Evolutionary conservation across 2,113 vertebrate species (phyloP), one percentile per base, ranked within the genome.

Genomic region (Gambusia holbrooki): DNA sequence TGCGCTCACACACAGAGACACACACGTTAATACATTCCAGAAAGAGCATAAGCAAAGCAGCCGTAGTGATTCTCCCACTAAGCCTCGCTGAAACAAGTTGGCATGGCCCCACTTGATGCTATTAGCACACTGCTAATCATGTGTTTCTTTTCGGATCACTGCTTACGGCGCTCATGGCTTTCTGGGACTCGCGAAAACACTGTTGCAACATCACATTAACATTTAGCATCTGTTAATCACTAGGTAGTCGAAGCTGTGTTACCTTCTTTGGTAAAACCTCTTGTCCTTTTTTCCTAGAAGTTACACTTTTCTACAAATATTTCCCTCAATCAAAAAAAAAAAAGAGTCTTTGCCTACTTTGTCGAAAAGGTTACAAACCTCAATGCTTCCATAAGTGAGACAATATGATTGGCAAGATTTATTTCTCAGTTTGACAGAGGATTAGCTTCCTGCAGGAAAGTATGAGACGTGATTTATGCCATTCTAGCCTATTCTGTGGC

Each of bases 41-140:
- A 66, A 40, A 40, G 25, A 66, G 22, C 33, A 58, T n/a, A 40
- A 40, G 33, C 33, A 40, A 27, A 13, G 64, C 33, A 66, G 64
- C 29, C 64, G n/a, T 66, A 65, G 63, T n/a, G 32, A 66, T 66
- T 66, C 19, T 66, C 33, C 40, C 33, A n/a, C 33, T 40, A 40
- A n/a, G 22, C 30, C 25, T 37, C 11, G 12, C 33, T 40, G 25
- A 37, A 40, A 30, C 33, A 27, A n/a, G 11, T 65, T 37, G 17
- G 22, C 32, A 37, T 64, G 13, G 62, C 29, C 29, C 13, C 5
- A 22, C 7, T 30, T 32, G 15, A 32, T 15, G 15, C 29, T 30
- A 30, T 63, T 63, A 63, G 62, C 7, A 32, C 62, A 63, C 62
- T 32, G 28, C 29, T 32, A 30, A 63, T 63, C 15, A 19, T 19